Evolutionary conservation across 92 coral and sea anemone genomes (phyloP).

Genomic region (Desmophyllum pertusum): DNA sequence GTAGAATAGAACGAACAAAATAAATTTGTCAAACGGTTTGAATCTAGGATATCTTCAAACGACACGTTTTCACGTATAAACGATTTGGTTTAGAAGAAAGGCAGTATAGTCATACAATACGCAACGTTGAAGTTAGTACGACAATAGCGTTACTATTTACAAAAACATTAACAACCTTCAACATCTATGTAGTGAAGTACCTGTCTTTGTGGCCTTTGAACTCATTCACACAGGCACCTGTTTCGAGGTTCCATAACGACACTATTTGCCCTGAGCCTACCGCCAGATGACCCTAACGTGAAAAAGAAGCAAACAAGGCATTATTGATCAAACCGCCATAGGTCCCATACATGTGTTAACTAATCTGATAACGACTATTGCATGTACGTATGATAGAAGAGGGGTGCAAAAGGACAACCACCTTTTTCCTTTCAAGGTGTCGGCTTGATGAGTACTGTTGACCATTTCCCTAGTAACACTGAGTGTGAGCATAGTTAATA

Average conservation of each 20-base stretch:
- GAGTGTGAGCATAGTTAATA: too few species aligned
- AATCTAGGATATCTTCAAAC: background rate
- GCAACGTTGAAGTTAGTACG: background rate
- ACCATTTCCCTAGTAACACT: too few species aligned
- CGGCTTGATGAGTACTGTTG: background rate
- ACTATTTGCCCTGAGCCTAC: slow-evolving; percentile 81
- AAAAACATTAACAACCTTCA: background rate
- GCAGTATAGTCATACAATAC: background rate
- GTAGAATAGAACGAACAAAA: too few species aligned
- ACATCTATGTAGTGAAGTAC: slow-evolving; percentile 39
- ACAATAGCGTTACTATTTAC: background rate
- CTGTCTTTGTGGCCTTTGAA: slow-evolving; percentile 91
- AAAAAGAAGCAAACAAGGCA: background rate
- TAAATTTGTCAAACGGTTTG: too few species aligned
- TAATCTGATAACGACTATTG: background rate
- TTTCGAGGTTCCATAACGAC: slow-evolving; percentile 85
- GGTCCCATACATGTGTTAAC: too few species aligned
- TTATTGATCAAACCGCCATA: background rate
- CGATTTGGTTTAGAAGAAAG: background rate
- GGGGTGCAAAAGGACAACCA: background rate
- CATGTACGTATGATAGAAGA: too few species aligned
- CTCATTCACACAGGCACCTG: slow-evolving; percentile 77
- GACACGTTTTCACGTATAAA: background rate
- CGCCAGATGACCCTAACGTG: slow-evolving; percentile 78
- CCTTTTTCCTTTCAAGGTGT: background rate